Base-by-base conservation (phyloP, 1,140 invertebrate genomes). In the Habropoda laboriosa region DNA sequence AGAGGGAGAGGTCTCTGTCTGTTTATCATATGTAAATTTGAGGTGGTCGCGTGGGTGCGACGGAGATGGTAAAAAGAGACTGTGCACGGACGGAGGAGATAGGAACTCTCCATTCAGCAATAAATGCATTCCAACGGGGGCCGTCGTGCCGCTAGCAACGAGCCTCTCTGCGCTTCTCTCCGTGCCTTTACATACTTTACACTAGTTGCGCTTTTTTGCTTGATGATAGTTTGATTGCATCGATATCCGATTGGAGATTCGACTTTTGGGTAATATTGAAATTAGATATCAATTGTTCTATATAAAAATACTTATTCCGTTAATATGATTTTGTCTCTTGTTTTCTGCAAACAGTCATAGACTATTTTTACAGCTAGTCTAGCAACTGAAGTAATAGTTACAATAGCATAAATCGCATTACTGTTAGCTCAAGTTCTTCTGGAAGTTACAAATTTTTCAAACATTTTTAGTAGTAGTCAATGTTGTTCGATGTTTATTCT, bases 11-110 rank as follows among this genome's bases (percentile, higher is more conserved):
- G 38, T 18, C n/a, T 61, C 57, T 18, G 75, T 40, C 74, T 85
- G 85, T 83, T 85, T 86, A 85, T 87, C 82, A 81, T 82, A 80
- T 83, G 79, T 67, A 88, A 87, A 89, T 88, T 88, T 77, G 53
- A 51, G 64, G 30, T 64, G 45, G 67, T 71, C 47, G 75, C 45
- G 68, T 58, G 79, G 67, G 71, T 51, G 73, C 66, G 61, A 79
- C 67, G 70, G 21, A 81, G 81, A 74, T 30, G 57, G 64, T 47
- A 57, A 61, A 53, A 80, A 60, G 55, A 72, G 53, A 71, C 49
- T 27, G 53, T 55, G 30, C 64, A 57, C 63, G 76, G 64, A 38
- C 71, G 58, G 73, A 76, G 57, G 68, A 82, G 80, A 76, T 49
- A 79, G 47, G 71, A 66, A 73, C 70, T 86, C 70, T 80, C 81